Evolutionary conservation across 2,113 vertebrate genomes (phyloP), one percentile per base, ranked within the genome.

Genomic region (Nothoprocta perdicaria): DNA sequence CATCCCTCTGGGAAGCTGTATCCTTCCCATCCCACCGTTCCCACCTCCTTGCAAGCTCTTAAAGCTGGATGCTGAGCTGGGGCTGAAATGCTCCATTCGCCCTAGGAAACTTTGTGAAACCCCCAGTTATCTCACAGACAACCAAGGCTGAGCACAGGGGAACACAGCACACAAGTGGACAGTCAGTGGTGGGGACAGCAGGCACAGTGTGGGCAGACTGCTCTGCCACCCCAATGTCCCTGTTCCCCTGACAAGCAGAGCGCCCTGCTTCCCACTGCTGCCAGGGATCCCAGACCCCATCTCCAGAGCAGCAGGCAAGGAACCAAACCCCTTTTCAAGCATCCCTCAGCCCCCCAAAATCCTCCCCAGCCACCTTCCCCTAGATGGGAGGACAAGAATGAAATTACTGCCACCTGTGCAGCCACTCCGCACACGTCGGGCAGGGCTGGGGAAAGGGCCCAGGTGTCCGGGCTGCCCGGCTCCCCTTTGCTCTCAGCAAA

Each of bases 1-100:
- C 50, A 65, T 3, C 43, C 10, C 62, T 83, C 72, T 9, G 2
- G 11, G 0, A 7, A 43, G 16, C 18, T 53, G 26, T 0, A 0
- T 48, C 55, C 14, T 84, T 50, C 48, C 17, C 3, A 35, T 2
- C 11, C 55, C 41, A 23, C 10, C 14, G 23, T 15, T 80, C 38
- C 21, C n/a, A 26, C 4, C 10, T 40, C 41, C 60, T 19, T 6
- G 22, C 58, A 33, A 27, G 18, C 18, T 66, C 50, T 76, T n/a
- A 33, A 67, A 0, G 29, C 1, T 0, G 73, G 16, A 45, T 0
- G 0, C 14, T 66, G 55, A 73, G 21, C 5, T 48, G 71, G 18
- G 5, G 3, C 7, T 40, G 43, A 78, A 68, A 15, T 3, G 8
- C 2, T 46, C 12, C 12, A 5, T n/a, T 23, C 13, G 2, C 12